Base-by-base conservation (phyloP, 2,113 vertebrate genomes). In the Podilymbus podiceps region DNA sequence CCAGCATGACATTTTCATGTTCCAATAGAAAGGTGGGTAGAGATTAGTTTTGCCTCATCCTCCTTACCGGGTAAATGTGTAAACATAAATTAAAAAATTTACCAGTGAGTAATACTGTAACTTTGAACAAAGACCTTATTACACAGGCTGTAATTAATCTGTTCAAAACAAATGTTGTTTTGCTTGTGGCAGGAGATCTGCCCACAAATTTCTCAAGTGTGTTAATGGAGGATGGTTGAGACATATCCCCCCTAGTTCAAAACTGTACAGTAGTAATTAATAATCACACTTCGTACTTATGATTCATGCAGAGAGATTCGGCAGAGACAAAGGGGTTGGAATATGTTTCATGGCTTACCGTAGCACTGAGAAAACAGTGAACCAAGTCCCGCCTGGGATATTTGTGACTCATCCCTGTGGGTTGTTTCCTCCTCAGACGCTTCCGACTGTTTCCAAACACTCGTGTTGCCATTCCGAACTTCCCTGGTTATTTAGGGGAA, bases 121-220 rank as follows among this genome's bases (percentile, higher is more conserved):
- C 24, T 24, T 78, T 64, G 56, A 92, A 94, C 46, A 83, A 76
- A 79, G 67, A 44, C 66, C 13, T 94, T 52, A 75, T 81, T 86
- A 81, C 24, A 52, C 67, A 85, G 40, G 40, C 56, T 31, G 33
- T 38, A 94, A 90, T 55, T 72, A 89, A 75, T 72, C 81, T 90
- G 73, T 58, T 84, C 30, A 84, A 84, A 96, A 89, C 92, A 94
- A 93, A 89, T 78, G 77, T 82, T 95, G 73, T 91, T 95, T 89
- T 93, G 53, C 53, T 88, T 79, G 67, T 82, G 85, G 85, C 89
- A 93, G 73, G 23, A 74, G 49, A 84, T 86, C 76, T 87, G 49
- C 86, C 95, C 46, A 92, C 90, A 2, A 55, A 75, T 58, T 92
- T 89, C 58, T 93, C 44, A 42, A 87, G 25, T 15, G 28, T 2